Evolutionary conservation across 2,888 invertebrate species (phyloP), one percentile per base, ranked within the genome.

Genomic region (Branchellion lobata): DNA sequence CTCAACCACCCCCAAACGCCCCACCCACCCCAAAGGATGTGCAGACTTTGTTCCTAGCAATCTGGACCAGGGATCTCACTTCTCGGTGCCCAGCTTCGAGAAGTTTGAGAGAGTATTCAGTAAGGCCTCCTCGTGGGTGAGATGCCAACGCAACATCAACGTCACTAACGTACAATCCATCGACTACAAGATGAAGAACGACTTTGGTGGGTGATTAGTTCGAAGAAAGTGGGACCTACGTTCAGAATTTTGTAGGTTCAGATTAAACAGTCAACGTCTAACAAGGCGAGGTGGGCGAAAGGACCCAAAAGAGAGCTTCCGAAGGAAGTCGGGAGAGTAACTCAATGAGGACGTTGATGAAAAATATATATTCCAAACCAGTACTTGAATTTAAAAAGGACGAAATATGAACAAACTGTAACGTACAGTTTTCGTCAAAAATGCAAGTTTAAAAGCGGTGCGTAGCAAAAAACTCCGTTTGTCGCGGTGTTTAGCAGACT

Each of bases 141-240:
- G 78, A 5, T 81, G 82, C 34, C 83, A 83, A 74, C 80, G 73
- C 14, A 75, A 81, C 71, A 81, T 83, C 57, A 47, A 82, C 8
- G 74, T 83, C 68, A 83, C 83, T 36, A 83, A 83, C 80, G 75
- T 83, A 8, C 83, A 83, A 81, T 82, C 82, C 0, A 83, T 83
- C 51, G 83, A 83, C 77, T 83, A 83, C 81, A 83, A 83, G 74
- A 76, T 83, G 51, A 80, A 75, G 61, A 83, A 83, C 68, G 82
- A 81, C 65, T 77, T 77, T 36, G 77, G 77, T 77, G 1, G 27
- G 31, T 34, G 8, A 24, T 65, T 27, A 65, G 11, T 65, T 65
- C 29, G 5, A 14, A n/a, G n/a, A n/a, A n/a, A n/a, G n/a, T n/a
- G n/a, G n/a, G n/a, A n/a, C n/a, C n/a, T n/a, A n/a, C n/a, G n/a